phyloP scores from a whole-genome alignment of 2,797 vertebrate genomes.

The Halcyon smyrnensis region DNA sequence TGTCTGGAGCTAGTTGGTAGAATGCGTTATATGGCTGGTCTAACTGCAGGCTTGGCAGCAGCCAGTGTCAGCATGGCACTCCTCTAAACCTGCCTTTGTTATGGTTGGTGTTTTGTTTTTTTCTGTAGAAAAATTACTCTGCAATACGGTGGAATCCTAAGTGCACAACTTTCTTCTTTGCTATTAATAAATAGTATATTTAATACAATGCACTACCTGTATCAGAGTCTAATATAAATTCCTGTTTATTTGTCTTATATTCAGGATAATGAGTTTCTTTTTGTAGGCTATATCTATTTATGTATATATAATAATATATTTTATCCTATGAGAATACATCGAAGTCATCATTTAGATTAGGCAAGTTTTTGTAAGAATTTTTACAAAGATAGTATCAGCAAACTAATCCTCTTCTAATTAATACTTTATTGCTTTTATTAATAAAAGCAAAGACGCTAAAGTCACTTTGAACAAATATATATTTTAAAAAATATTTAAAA shows the following conservation, averaged over 20 bases:
- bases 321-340: neutral
- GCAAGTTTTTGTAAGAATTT: neutral
- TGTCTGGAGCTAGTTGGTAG: neutral
- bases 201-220: neutral
- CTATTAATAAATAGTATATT: neutral
- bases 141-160: neutral
- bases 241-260: neutral
- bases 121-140: neutral
- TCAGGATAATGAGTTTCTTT: neutral
- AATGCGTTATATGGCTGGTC: neutral
- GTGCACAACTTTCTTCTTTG: neutral
- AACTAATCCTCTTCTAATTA: neutral
- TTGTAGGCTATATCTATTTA: neutral
- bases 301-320: neutral
- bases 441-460: neutral
- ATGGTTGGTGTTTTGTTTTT: too few relatives aligned
- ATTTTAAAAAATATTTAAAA: neutral
- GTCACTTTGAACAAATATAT: neutral
- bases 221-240: neutral
- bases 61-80: neutral
- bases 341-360: neutral
- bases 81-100: conserved; percentile 1
- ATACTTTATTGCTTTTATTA: neutral
- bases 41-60: conserved; percentile 2
- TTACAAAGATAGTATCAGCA: neutral